A percentile compares a stretch with the other conserved stretches of the same genome.
Conservation (phyloP, 2,113 vertebrate genomes). For the Zapus hudsonius region DNA sequence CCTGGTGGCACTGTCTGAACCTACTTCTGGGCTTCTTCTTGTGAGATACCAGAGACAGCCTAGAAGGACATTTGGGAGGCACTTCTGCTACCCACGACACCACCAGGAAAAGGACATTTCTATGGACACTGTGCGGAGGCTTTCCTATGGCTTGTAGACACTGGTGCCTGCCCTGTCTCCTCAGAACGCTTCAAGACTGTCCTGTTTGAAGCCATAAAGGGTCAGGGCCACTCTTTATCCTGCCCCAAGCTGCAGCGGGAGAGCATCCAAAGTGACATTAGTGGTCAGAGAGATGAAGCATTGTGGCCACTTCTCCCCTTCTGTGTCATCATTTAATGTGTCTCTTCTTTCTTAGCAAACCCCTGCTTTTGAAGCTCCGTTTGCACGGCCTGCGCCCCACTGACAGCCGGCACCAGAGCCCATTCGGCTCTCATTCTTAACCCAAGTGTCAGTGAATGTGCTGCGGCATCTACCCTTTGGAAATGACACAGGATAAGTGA, state of each 20-base stretch:
- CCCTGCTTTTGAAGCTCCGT: not conserved
- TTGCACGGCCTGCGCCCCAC: not conserved
- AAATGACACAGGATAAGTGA: constrained; percentile 8
- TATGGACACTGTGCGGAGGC: not conserved
- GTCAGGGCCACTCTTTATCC: too few species aligned
- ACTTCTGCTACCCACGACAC: too few species aligned
- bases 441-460: not conserved
- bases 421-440: not conserved
- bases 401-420: not conserved
- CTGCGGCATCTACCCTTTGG: constrained; percentile 30
- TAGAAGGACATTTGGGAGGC: not conserved
- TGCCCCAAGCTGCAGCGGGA: too few species aligned
- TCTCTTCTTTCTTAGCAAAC: not conserved
- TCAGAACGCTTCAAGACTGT: not conserved
- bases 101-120: not conserved
- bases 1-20: not conserved
- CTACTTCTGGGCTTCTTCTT: not conserved
- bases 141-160: constrained; percentile 43
- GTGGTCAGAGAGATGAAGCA: not conserved
- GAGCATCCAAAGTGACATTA: not conserved
- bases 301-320: not conserved
- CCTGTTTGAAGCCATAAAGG: too few species aligned
- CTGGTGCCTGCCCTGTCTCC: not conserved
- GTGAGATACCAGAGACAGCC: not conserved
- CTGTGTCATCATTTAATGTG: not conserved